phyloP scores from a whole-genome alignment of 2,888 invertebrate species.

The Thecocarcelia acutangulata region DNA sequence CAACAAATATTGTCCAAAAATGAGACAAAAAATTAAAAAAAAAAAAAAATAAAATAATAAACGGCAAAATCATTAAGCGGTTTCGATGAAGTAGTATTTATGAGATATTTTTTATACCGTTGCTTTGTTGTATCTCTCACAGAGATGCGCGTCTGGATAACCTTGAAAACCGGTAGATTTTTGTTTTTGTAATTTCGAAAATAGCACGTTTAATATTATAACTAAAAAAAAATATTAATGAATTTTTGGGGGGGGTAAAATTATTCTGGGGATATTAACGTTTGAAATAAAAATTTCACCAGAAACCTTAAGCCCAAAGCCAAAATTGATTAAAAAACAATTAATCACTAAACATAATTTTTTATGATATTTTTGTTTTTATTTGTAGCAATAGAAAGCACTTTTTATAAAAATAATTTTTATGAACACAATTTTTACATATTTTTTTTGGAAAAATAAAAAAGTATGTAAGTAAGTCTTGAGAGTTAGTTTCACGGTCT shows the following conservation, averaged over 20 bases:
- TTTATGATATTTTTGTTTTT: too few relatives aligned
- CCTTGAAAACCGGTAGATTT: conserved; percentile 73
- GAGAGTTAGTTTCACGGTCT: too few relatives aligned
- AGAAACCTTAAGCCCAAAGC: background rate
- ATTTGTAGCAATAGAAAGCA: too few relatives aligned
- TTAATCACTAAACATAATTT: too few relatives aligned
- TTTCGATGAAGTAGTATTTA: conserved; percentile 49
- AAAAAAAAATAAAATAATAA: background rate
- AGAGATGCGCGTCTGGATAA: conserved; percentile 67
- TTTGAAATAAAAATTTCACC: background rate
- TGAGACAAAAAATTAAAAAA: background rate
- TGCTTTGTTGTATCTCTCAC: conserved; percentile 47
- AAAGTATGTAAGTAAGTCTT: too few relatives aligned
- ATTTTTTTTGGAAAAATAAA: too few relatives aligned
- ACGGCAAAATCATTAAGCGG: conserved; percentile 59
- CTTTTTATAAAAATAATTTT: too few relatives aligned
- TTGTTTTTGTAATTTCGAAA: conserved; percentile 17
- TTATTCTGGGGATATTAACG: background rate
- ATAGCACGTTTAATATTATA: conserved; percentile 24
- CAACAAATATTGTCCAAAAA: conserved; percentile 59
- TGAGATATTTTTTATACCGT: conserved; percentile 64
- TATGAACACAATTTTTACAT: too few relatives aligned
- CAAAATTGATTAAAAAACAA: too few relatives aligned
- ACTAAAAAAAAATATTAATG: background rate
- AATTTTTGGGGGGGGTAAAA: background rate